These are phyloP conservation scores for Excalfactoria chinensis DNA, from an alignment of 2,113 vertebrate species.

Conservation along the genomic window DNA sequence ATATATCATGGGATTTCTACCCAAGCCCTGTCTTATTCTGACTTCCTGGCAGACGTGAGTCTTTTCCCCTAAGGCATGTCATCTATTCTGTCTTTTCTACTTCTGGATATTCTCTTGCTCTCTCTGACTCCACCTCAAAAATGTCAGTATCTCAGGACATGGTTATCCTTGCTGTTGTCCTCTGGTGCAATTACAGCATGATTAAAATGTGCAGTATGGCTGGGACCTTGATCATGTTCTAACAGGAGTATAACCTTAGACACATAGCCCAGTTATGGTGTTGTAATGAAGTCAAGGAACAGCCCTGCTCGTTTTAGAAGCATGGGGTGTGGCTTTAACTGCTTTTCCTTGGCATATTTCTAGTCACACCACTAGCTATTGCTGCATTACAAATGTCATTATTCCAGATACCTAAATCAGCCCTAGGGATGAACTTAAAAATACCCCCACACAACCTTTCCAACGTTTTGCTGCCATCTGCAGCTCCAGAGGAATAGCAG, in stretches of 20 bases:
- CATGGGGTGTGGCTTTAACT: not conserved
- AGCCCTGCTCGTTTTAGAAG: not conserved
- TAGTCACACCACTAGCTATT: not conserved
- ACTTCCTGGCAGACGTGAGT: not conserved
- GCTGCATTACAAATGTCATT: constrained; percentile 16
- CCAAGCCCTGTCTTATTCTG: not conserved
- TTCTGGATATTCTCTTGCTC: constrained; percentile 31
- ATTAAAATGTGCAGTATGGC: constrained; percentile 52
- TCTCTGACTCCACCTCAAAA: constrained; percentile 28
- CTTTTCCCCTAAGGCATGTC: constrained; percentile 16
- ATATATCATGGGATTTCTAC: not conserved
- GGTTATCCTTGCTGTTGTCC: constrained; percentile 39
- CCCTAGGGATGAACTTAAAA: not conserved
- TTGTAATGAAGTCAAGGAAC: not conserved
- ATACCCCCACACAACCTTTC: not conserved
- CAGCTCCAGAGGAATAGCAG: not conserved
- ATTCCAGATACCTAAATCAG: not conserved
- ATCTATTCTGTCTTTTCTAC: not conserved
- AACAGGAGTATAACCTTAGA: constrained; percentile 31
- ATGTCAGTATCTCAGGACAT: not conserved
- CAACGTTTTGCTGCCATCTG: not conserved
- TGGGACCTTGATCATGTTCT: constrained; percentile 63
- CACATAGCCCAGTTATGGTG: not conserved
- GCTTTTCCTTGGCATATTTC: constrained; percentile 14
- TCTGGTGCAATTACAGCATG: constrained; percentile 38